These are phyloP conservation scores for Bungarus multicinctus DNA, from an alignment of 2,113 vertebrate genomes.

Conservation along the genomic window DNA sequence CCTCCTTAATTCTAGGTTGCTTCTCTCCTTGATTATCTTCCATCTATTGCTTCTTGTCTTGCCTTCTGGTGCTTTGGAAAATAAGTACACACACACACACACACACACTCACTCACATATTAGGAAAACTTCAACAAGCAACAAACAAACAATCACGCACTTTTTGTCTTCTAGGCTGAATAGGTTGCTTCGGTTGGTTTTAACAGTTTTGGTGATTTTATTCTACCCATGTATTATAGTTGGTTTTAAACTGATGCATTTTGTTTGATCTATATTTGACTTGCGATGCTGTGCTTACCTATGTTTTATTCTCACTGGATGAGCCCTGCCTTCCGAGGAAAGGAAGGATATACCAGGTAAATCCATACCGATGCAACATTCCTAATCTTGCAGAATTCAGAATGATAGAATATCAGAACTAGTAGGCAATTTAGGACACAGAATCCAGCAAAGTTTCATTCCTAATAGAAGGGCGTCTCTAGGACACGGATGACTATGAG, in stretches of 20 bases:
- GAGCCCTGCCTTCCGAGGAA: background rate
- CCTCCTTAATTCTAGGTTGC: too few relatives aligned
- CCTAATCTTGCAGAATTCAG: background rate
- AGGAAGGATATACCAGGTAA: background rate
- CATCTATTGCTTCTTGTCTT: too few relatives aligned
- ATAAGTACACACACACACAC: too few relatives aligned
- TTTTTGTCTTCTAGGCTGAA: background rate
- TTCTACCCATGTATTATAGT: background rate
- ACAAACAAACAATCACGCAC: background rate
- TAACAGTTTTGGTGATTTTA: background rate
- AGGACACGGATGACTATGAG: background rate
- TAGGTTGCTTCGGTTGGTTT: background rate
- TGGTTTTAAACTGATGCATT: background rate
- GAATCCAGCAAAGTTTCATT: background rate
- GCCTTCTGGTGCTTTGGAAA: too few relatives aligned
- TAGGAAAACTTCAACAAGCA: background rate
- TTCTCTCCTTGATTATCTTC: too few relatives aligned
- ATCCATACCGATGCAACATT: background rate
- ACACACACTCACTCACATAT: background rate
- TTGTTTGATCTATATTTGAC: background rate
- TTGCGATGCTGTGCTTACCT: background rate
- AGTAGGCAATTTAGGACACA: background rate
- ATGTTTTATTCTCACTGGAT: background rate
- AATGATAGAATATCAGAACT: background rate
- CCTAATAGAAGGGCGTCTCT: background rate